Conservation (phyloP, 2,797 vertebrate genomes). For the Cirrhinus molitorella region DNA sequence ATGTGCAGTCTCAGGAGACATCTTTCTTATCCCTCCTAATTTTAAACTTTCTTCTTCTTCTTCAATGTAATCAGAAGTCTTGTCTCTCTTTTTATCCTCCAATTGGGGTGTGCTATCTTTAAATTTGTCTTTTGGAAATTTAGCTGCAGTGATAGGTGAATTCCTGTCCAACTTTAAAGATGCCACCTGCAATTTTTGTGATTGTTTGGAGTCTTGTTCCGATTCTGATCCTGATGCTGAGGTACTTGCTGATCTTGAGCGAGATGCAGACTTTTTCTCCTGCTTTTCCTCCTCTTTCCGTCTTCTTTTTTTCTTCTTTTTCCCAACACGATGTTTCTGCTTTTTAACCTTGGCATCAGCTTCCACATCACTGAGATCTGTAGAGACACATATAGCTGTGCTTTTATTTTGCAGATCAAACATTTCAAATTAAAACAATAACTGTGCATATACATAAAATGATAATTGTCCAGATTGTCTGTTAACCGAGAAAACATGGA, state of each 20-base stretch:
- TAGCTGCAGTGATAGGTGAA: slow-evolving; percentile 62
- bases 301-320: slow-evolving; percentile 95
- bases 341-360: slow-evolving; percentile 90
- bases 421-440: not conserved
- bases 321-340: slow-evolving; percentile 90
- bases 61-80: slow-evolving; percentile 51
- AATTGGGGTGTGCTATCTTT: slow-evolving; percentile 33
- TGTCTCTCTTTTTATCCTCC: slow-evolving; percentile 46
- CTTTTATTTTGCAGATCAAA: not conserved
- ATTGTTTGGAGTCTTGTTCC: slow-evolving; percentile 74
- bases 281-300: slow-evolving; percentile 93
- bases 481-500: not conserved
- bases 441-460: not conserved
- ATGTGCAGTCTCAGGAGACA: slow-evolving; percentile 41
- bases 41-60: slow-evolving; percentile 50
- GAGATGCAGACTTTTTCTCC: slow-evolving; percentile 84
- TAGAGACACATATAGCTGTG: slow-evolving; percentile 51
- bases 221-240: slow-evolving; percentile 79
- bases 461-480: not conserved
- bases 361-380: slow-evolving; percentile 78
- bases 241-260: slow-evolving; percentile 79
- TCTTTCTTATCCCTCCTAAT: slow-evolving; percentile 1
- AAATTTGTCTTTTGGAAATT: slow-evolving; percentile 45
- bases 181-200: slow-evolving; percentile 65
- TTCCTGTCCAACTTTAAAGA: slow-evolving; percentile 66